Evolutionary conservation across 2,113 vertebrate species (phyloP), one percentile per base, ranked within the genome.

Genomic region (Salminus brasiliensis): DNA sequence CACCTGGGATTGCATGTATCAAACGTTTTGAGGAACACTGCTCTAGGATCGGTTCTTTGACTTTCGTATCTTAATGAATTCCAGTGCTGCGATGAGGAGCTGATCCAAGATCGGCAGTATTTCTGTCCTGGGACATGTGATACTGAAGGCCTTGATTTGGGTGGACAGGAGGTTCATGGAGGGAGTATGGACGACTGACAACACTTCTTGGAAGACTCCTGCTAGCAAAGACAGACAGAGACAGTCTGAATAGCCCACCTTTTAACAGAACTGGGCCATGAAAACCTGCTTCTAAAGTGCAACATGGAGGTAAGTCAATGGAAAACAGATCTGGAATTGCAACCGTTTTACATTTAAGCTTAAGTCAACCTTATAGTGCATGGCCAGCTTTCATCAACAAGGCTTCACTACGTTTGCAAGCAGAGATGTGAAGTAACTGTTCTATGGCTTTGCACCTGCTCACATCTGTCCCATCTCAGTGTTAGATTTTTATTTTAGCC

Each of bases 41-140:
- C 30, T 60, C 12, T 70, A 43, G 66, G 9, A 45, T 25, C 12
- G 1, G 1, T 25, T 52, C 23, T 49, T 79, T 23, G 41, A 27
- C 30, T 79, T 71, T 79, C 43, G 36, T 45, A 66, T n/a, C 16
- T 52, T 67, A 70, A 60, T 78, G 53, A 57, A 68, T 47, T 78
- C 76, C 67, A 60, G 52, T 76, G 30, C 74, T 53, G 30, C 7
- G 25, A 45, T 45, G 62, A 23, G 45, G 36, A 76, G 30, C 45
- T 32, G 45, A 9, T 63, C 57, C 29, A 39, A 23, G 74, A 53
- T 39, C 18, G 30, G 34, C n/a, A 43, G 36, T 45, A 36, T 74
- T 59, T 25, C 16, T 49, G 29, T 62, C 30, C 30, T 43, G 23
- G 11, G 47, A 30, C 53, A 27, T 39, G 34, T 52, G 29, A 75